phyloP scores from a whole-genome alignment of 2,797 vertebrate species.

The Notoglanidium macrostoma region DNA sequence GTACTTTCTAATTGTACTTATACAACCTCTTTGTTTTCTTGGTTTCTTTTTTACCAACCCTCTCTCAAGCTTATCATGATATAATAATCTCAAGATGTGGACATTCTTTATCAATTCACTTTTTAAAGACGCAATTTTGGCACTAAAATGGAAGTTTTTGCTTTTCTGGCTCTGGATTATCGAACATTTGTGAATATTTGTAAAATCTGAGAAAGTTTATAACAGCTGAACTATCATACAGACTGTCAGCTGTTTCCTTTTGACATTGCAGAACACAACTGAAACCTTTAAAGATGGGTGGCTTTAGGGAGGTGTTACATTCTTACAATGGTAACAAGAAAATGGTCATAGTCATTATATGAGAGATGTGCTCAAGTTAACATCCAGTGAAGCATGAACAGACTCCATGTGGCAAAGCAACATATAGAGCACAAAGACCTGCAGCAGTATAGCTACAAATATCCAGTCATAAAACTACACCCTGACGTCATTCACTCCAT shows the following conservation, averaged over 20 bases:
- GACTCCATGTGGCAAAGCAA: constrained; percentile 28
- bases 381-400: constrained; percentile 34
- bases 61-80: background rate
- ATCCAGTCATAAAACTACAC: constrained; percentile 44
- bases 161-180: background rate
- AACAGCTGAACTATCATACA: constrained; percentile 1
- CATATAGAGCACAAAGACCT: constrained; percentile 42
- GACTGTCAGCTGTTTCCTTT: background rate
- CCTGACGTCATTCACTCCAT: constrained; percentile 48
- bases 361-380: constrained; percentile 41
- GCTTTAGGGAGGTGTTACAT: background rate
- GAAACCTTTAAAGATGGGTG: background rate
- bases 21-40: background rate
- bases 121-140: background rate
- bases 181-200: background rate
- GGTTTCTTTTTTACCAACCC: background rate
- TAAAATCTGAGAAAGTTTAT: background rate
- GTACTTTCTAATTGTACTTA: background rate
- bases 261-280: background rate
- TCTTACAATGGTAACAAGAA: background rate
- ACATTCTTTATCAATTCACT: background rate
- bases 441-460: constrained; percentile 26
- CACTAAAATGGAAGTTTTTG: background rate
- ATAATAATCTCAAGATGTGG: background rate
- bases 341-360: constrained; percentile 24